Evolutionary conservation across 2,113 vertebrate species (phyloP), one percentile per base, ranked within the genome.

Genomic region (Lichenostomus cassidix): DNA sequence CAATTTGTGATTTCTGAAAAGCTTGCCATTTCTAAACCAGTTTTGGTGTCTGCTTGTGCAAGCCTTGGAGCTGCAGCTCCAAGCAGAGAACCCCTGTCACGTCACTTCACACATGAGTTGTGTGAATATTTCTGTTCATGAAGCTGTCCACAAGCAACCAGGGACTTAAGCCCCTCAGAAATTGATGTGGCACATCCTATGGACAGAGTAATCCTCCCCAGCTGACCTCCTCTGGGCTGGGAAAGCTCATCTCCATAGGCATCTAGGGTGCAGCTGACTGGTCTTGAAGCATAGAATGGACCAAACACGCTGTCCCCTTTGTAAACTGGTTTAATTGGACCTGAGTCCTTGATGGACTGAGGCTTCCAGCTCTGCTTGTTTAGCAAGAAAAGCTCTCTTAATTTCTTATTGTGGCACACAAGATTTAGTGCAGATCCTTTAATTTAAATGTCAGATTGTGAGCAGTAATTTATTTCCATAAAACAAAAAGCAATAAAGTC

Each of bases 381-480:
- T 95, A 96, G 90, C 91, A 94, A 95, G 90, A 83, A 94, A 92
- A 23, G 70, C 65, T 92, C 93, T 96, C 90, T 97, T 97, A 96
- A 97, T 98, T 97, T 97, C 94, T 92, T 94, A 95, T 95, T 96
- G 90, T 96, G 95, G 89, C 94, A 89, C 44, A 87, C 42, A 92
- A 95, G 96, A 98, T 97, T 97, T 98, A 98, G 88, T 93, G 77
- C 90, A 84, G 94, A 94, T 95, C 89, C 91, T 97, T 96, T 97
- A 96, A 97, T 97, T 97, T 96, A 96, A 97, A 95, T 96, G 95
- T 96, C 97, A 97, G 95, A 96, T 96, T 94, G 88, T 91, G 83
- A 97, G 74, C 95, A 75, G 90, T 97, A 98, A 97, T 97, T 97
- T 97, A 97, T 97, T 98, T 97, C 97, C 97, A 96, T 97, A 98